Evolutionary conservation across 1,140 invertebrate genomes (phyloP).

Genomic region (Drosophila takahashii): DNA sequence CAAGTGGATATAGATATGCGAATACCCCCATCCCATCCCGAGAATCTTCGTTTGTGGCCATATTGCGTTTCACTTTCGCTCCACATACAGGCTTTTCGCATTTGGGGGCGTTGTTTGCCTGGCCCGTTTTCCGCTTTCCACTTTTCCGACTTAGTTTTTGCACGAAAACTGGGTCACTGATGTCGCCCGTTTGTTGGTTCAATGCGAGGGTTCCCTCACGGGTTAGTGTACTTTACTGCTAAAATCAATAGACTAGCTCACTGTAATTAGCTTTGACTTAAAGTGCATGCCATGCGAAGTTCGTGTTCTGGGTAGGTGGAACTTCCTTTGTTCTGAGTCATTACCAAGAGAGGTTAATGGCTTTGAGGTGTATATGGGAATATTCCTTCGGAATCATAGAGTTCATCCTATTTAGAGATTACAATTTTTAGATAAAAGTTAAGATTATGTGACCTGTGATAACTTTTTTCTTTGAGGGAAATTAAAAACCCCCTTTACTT

Average conservation of each 20-base stretch:
- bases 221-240: constrained; percentile 64
- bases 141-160: constrained; percentile 33
- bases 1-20: constrained; percentile 2
- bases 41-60: constrained; percentile 60
- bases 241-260: constrained; percentile 64
- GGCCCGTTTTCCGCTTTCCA: constrained; percentile 21
- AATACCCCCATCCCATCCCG: constrained; percentile 3
- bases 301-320: constrained; percentile 21
- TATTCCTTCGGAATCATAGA: not conserved
- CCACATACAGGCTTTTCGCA: constrained; percentile 60
- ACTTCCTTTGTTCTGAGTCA: constrained; percentile 22
- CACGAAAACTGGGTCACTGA: constrained; percentile 65
- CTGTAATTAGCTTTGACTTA: constrained; percentile 61
- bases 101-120: constrained; percentile 59
- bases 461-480: too few relatives aligned
- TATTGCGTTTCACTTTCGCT: constrained; percentile 80
- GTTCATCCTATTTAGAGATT: not conserved
- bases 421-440: too few relatives aligned
- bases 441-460: too few relatives aligned
- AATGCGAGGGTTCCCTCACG: constrained; percentile 42
- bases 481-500: not conserved
- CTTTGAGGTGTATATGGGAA: not conserved
- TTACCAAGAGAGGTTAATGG: constrained; percentile 12
- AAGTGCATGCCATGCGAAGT: constrained; percentile 61
- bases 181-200: constrained; percentile 37